Evolutionary conservation across 2,797 vertebrate species (phyloP), one percentile per base, ranked within the genome.

Genomic region (Crypturellus tataupa): DNA sequence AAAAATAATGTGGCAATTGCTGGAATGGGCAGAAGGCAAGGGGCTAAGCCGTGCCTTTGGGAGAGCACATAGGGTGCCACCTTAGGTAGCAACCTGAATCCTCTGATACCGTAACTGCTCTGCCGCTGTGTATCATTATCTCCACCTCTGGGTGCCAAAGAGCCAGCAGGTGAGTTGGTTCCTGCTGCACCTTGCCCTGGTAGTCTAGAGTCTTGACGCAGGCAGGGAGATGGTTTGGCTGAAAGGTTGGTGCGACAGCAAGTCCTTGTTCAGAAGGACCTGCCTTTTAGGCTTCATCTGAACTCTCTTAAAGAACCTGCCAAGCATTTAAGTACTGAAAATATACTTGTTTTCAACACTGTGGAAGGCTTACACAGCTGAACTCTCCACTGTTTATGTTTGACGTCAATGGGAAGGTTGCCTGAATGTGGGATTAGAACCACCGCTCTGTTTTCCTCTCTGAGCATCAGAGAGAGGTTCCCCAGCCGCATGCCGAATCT

Each of bases 321-420:
- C 87, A 87, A 67, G 27, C 44, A 19, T 95, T 81, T 80, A 44
- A 83, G 67, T 86, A 63, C 80, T 90, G 89, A 77, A 90, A 91
- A 90, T 84, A 79, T 51, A 56, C 67, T 81, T 93, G 67, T 94
- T 95, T 93, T 93, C 80, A 63, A 21, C 6, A 1, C 63, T 70
- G 47, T 47, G 33, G 85, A 90, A 88, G 91, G 80, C 93, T 96
- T 90, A 80, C 78, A 86, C 67, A 93, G 89, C 91, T 94, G 93
- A 94, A 59, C 63, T 84, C 70, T 76, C 42, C 70, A 37, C 25
- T 95, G 35, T 94, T 95, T 95, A 69, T 11, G n/a, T 94, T 93
- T 96, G 90, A 95, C 67, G 51, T 94, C 94, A 95, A 73, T 93
- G 90, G 87, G 91, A 96, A 63, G 0, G 0, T 65, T 94, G 94